A percentile compares a stretch with the other conserved stretches of the same genome.
Conservation (phyloP, 2,888 invertebrate genomes). For the Drosophila leonis region DNA sequence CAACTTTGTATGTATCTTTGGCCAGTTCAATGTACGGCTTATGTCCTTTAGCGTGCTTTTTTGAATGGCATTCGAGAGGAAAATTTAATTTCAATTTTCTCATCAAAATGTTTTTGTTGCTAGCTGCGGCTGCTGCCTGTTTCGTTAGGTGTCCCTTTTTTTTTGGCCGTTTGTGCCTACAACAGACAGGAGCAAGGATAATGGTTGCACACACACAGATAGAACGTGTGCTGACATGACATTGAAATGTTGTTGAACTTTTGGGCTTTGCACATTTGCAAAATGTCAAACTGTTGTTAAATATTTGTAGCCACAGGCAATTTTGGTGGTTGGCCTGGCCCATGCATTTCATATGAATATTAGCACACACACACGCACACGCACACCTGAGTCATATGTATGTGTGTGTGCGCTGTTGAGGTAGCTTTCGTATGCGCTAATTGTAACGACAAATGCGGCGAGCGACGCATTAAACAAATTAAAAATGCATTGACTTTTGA, state of each 20-base stretch:
- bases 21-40: constrained; percentile 54
- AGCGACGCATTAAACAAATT: constrained; percentile 72
- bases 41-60: constrained; percentile 52
- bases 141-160: constrained; percentile 36
- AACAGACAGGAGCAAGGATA: constrained; percentile 54
- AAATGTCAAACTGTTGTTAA: constrained; percentile 44
- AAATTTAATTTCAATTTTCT: constrained; percentile 70
- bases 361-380: constrained; percentile 31
- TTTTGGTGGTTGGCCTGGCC: constrained; percentile 12
- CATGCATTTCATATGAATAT: constrained; percentile 50
- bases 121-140: neutral
- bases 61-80: constrained; percentile 55
- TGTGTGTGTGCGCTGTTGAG: constrained; percentile 8
- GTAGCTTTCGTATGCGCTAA: constrained; percentile 55
- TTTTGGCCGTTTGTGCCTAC: constrained; percentile 19
- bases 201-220: constrained; percentile 33
- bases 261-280: constrained; percentile 21
- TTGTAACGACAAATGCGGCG: constrained; percentile 66
- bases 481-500: constrained; percentile 74
- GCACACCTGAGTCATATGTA: constrained; percentile 5
- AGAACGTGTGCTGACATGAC: constrained; percentile 45
- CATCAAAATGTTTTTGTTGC: constrained; percentile 45
- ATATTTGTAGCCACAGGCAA: constrained; percentile 36
- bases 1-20: constrained; percentile 21
- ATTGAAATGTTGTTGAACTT: constrained; percentile 79